Percentiles rank a stretch among this genome's conserved stretches.
Conservation (phyloP, 2,888 invertebrate genomes). For the Pedicia rivosa region DNA sequence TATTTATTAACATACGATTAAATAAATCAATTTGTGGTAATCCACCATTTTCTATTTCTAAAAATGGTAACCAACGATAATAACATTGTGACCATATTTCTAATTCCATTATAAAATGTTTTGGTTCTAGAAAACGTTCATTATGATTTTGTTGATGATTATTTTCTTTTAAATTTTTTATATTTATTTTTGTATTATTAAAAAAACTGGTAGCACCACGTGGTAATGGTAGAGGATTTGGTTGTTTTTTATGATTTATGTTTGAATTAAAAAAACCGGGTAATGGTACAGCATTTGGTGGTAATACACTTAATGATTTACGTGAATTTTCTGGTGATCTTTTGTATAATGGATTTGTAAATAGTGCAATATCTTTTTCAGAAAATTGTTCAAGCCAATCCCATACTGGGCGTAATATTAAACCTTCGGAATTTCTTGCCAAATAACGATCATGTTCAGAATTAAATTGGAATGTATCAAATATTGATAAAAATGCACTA, state of each 20-base stretch:
- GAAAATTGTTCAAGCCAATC: constrained; percentile 81
- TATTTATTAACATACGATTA: constrained; percentile 26
- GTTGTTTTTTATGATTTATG: background rate
- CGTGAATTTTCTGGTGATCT: constrained; percentile 17
- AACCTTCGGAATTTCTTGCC: constrained; percentile 32
- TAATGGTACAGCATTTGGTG: constrained; percentile 19
- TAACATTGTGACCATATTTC: constrained; percentile 82
- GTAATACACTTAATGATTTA: constrained; percentile 22
- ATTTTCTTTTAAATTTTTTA: no score
- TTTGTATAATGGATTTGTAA: constrained; percentile 69
- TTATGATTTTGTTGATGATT: constrained; percentile 8
- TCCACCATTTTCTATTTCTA: constrained; percentile 41
- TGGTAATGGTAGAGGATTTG: background rate
- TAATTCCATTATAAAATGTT: constrained; percentile 36
- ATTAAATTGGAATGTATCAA: constrained; percentile 88
- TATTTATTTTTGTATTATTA: no score
- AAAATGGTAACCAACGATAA: constrained; percentile 71
- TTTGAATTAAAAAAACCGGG: constrained; percentile 7
- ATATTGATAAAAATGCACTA: constrained; percentile 69
- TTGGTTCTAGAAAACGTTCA: constrained; percentile 32
- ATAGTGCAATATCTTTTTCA: constrained; percentile 63
- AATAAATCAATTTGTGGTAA: constrained; percentile 29
- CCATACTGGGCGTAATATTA: constrained; percentile 67
- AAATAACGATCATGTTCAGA: constrained; percentile 58
- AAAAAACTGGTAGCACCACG: no score